Evolutionary conservation across 2,888 invertebrate species (phyloP), one percentile per base, ranked within the genome.

Genomic region (Orthonychiurus folsomi): DNA sequence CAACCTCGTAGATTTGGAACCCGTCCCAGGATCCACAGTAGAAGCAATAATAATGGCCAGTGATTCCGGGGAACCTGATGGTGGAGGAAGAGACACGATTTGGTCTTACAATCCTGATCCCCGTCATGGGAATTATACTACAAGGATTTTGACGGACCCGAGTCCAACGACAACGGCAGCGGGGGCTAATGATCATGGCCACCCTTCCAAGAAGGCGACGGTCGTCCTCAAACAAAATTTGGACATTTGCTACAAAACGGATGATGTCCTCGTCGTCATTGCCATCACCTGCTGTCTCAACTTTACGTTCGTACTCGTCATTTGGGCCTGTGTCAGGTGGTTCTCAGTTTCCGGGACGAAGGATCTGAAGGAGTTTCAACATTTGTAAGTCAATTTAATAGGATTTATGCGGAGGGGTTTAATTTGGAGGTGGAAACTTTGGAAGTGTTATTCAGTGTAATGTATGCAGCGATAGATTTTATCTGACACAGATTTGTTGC

Each of bases 261-360:
- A 69, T 56, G 69, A 71, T 53, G 68, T 71, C 23, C 66, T 71
- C 47, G 65, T 71, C 56, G 69, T 71, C 56, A 69, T 71, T 15
- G 69, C 66, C 24, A 69, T 71, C 61, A 71, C 71, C 47, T 71
- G 71, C 60, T 67, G 65, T 64, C 69, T 69, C 61, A 71, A 71
- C 63, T 71, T 71, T 63, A 68, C 69, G 12, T 71, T 69, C 64
- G 69, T 68, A 9, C 61, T 69, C 18, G 65, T 69, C 53, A 65
- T 71, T 53, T 71, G 69, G 69, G 68, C 66, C 12, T 67, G 68
- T 50, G 69, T 69, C 55, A 63, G 69, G 58, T 70, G 69, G 68
- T 70, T 67, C 66, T 68, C 68, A 53, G 62, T 67, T 59, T 65
- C 69, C 37, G 59, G 61, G 62, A 64, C 63, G 48, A 56, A 64